Evolutionary conservation across 2,113 vertebrate species (phyloP).

Genomic region (Anolis carolinensis): DNA sequence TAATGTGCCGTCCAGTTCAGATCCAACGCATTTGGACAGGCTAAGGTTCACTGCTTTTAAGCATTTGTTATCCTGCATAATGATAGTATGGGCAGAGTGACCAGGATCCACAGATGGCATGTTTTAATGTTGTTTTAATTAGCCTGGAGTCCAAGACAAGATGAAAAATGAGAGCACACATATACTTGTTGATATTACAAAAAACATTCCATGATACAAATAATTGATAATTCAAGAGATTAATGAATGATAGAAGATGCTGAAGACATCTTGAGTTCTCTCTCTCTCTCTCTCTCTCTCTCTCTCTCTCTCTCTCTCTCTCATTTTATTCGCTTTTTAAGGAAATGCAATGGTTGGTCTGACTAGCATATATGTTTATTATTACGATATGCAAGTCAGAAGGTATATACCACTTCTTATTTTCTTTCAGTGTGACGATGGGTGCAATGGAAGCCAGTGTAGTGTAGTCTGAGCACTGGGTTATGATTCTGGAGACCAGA

Average conservation of each 20-base stretch:
- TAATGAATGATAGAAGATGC: neutral
- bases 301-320: too few species aligned
- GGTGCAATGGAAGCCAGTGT: too few species aligned
- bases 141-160: constrained; percentile 3
- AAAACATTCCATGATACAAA: neutral
- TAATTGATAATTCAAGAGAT: neutral
- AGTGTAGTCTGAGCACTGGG: too few species aligned
- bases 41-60: constrained; percentile 33
- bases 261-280: neutral
- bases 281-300: neutral
- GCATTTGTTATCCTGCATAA: constrained; percentile 17
- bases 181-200: neutral
- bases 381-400: neutral
- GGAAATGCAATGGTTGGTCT: neutral
- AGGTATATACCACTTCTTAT: neutral
- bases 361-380: neutral
- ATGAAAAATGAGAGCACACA: constrained; percentile 35
- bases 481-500: too few species aligned
- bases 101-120: constrained; percentile 29
- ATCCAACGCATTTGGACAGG: constrained; percentile 30
- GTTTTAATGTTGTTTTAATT: constrained; percentile 47
- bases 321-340: neutral
- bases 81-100: constrained; percentile 30
- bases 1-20: constrained; percentile 37
- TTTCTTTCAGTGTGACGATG: too few species aligned